Evolutionary conservation across 64 coral and sea anemone genomes (phyloP).

Genomic region (Dendronephthya gigantea): DNA sequence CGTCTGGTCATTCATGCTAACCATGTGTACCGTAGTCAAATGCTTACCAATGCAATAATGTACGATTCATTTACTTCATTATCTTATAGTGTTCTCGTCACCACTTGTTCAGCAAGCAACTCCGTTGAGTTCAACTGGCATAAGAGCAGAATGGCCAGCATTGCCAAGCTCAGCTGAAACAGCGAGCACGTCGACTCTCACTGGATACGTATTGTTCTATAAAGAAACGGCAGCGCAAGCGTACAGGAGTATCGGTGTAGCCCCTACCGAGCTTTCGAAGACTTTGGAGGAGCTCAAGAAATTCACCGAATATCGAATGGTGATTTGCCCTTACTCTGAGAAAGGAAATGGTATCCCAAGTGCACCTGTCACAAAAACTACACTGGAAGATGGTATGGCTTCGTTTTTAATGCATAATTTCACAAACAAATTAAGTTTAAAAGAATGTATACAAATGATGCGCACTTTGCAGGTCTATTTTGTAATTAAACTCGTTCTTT

Average conservation of each 20-base stretch:
- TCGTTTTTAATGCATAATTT: too few relatives aligned
- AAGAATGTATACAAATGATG: too few relatives aligned
- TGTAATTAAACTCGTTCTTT: too few relatives aligned
- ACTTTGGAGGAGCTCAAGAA: neutral
- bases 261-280: neutral
- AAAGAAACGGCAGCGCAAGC: neutral
- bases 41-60: too few relatives aligned
- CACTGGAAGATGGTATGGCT: slow-evolving; percentile 1
- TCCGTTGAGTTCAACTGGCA: neutral
- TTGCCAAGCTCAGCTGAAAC: neutral
- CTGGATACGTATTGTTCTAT: neutral
- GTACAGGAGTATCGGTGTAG: neutral
- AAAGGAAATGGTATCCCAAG: neutral
- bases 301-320: neutral
- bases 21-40: too few relatives aligned
- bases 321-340: neutral
- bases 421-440: too few relatives aligned
- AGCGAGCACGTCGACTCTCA: neutral
- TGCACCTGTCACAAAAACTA: neutral
- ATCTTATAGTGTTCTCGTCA: neutral
- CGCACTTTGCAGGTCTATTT: too few relatives aligned
- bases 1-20: too few relatives aligned
- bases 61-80: too few relatives aligned
- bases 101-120: neutral
- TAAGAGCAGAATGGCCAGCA: neutral